phyloP scores from a whole-genome alignment of 2,888 invertebrate species.

The Hymenopus coronatus region DNA sequence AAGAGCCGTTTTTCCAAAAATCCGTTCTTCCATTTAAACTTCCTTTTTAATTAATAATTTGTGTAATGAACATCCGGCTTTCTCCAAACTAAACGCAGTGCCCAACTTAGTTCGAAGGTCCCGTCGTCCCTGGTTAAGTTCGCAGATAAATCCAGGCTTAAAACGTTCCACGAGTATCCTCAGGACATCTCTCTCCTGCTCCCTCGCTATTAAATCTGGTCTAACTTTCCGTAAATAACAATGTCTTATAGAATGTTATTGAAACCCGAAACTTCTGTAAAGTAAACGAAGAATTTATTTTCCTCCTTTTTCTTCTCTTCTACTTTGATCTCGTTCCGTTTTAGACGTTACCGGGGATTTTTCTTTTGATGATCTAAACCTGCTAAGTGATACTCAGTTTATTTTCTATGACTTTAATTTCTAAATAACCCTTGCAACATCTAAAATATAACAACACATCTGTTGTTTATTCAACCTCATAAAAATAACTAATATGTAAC shows the following conservation, averaged over 20 bases:
- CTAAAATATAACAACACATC: no score
- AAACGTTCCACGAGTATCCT: conserved; percentile 11
- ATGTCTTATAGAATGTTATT: neutral
- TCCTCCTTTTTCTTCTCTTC: neutral
- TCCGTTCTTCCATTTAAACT: conserved; percentile 5
- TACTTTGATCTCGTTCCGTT: neutral
- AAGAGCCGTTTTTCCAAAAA: neutral
- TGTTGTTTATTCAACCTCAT: no score
- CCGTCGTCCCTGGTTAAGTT: conserved; percentile 5
- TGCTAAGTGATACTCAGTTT: no score
- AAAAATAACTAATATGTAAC: no score
- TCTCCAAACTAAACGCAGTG: neutral
- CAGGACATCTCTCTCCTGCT: neutral
- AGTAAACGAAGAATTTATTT: neutral
- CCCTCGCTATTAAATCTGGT: neutral
- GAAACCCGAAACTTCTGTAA: neutral
- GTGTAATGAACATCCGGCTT: conserved; percentile 24
- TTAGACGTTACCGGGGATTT: neutral
- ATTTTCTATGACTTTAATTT: no score
- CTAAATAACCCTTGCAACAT: no score
- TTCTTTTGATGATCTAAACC: neutral
- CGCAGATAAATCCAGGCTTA: conserved; percentile 21
- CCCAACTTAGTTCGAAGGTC: conserved; percentile 10
- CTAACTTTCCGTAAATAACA: neutral
- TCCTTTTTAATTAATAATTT: conserved; percentile 31